Evolutionary conservation across 2,888 invertebrate species (phyloP), one percentile per base, ranked within the genome.

Genomic region (Argynnis bischoffii): DNA sequence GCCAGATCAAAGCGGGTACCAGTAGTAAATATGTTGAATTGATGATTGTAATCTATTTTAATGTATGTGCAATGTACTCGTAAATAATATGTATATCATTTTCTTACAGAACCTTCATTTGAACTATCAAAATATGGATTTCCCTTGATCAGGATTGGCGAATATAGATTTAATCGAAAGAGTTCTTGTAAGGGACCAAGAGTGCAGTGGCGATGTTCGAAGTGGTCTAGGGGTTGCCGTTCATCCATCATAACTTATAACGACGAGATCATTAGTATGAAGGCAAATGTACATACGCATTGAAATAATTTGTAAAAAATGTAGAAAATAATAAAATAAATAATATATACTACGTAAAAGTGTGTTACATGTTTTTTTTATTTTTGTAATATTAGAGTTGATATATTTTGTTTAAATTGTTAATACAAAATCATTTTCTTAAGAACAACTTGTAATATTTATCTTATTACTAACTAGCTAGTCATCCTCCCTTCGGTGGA

Each of bases 121-220:
- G 69, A 66, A 6, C 13, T 68, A 31, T 72, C 72, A 5, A 68
- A 64, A 46, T 60, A 35, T 18, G 70, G 66, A 4, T 63, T 64
- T 21, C 66, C 67, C 3, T 48, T 70, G 1, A 63, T 70, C n/a
- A 54, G 51, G 46, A 61, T 72, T 14, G 70, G 66, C 13, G 55
- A 18, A 18, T 56, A 64, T 41, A 67, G 63, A 59, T 71, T 55
- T 55, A 69, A 70, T 35, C 56, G 66, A n/a, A 48, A 66, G n/a
- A 72, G 70, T 21, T 59, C 59, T 13, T 66, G 63, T 21, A 70
- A 63, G n/a, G 66, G 72, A 13, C 65, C 64, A 15, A 63, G 72
- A n/a, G 66, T 61, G 6, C 71, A 71, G 21, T 71, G 71, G 71
- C 55, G 67, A 21, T 71, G 71, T 41, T 64, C 61, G 1, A 64